Conservation (phyloP, 2,888 invertebrate species). For the Drosophila nr. perissopoda region DNA sequence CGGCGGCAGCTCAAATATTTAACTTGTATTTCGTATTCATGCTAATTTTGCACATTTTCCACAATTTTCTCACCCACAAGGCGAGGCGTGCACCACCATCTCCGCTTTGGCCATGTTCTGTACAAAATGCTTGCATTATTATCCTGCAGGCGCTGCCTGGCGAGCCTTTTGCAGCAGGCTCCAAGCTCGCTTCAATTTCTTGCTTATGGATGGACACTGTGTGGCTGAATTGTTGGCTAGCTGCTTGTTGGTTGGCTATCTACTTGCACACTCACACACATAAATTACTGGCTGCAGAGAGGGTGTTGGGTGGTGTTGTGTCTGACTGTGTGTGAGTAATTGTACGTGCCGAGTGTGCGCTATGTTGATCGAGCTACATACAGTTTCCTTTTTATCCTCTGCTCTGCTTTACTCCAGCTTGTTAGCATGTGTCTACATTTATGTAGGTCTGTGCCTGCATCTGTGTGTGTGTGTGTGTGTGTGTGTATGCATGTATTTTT, state of each 20-base stretch:
- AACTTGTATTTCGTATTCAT: slow-evolving; percentile 80
- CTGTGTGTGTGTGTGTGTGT: slow-evolving; percentile 11
- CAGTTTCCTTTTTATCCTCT: slow-evolving; percentile 59
- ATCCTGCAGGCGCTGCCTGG: slow-evolving; percentile 52
- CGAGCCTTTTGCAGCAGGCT: slow-evolving; percentile 20
- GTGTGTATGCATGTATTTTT: slow-evolving; percentile 65
- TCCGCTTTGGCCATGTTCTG: slow-evolving; percentile 31
- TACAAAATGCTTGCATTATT: slow-evolving; percentile 53
- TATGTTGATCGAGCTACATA: slow-evolving; percentile 68
- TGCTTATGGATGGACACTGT: slow-evolving; percentile 51
- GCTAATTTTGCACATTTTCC: slow-evolving; percentile 80
- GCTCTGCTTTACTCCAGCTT: slow-evolving; percentile 47
- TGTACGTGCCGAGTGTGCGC: slow-evolving; percentile 77
- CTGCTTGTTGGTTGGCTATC: slow-evolving; percentile 29
- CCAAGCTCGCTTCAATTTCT: slow-evolving; percentile 49
- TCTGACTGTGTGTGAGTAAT: slow-evolving; percentile 58
- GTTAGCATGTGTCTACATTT: slow-evolving; percentile 57
- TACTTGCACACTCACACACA: slow-evolving; percentile 36
- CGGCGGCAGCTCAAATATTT: slow-evolving; percentile 72
- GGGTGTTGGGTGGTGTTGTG: background rate
- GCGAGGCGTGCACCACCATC: background rate
- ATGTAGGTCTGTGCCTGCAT: slow-evolving; percentile 7
- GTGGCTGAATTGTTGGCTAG: slow-evolving; percentile 29
- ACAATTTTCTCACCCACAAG: slow-evolving; percentile 72
- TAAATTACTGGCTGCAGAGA: slow-evolving; percentile 33